phyloP scores from a whole-genome alignment of 2,113 vertebrate genomes.

The Centropus unirufus region DNA sequence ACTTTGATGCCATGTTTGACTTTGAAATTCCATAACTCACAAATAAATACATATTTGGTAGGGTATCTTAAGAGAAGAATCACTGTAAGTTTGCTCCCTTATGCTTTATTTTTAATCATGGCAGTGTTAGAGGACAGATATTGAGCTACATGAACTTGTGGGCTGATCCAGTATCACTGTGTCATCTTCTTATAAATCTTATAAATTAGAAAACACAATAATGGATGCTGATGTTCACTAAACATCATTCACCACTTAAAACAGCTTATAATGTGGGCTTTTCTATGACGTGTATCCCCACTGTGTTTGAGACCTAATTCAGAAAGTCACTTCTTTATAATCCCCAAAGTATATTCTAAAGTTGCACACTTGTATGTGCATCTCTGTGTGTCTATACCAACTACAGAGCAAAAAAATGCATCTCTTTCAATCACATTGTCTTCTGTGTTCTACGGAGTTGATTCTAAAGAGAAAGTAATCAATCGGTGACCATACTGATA shows the following conservation, averaged over 20 bases:
- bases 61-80: not conserved
- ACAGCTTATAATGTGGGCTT: not conserved
- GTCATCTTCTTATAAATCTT: not conserved
- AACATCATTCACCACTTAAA: not conserved
- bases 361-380: accelerated
- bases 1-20: not conserved
- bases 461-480: not conserved
- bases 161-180: not conserved
- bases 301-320: not conserved
- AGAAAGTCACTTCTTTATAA: not conserved
- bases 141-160: not conserved
- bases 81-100: not conserved
- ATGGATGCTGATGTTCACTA: not conserved
- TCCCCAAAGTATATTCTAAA: not conserved
- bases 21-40: not conserved
- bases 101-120: not conserved
- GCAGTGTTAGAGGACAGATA: not conserved
- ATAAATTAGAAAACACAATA: not conserved
- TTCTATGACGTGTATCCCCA: not conserved
- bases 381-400: not conserved
- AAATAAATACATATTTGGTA: not conserved
- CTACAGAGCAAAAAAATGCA: not conserved
- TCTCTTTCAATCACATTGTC: not conserved
- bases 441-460: not conserved
- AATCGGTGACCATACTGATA: not conserved